Percentiles rank a stretch among this genome's conserved stretches.
Conservation (phyloP, 2,113 vertebrate genomes). For the Hemiscyllium ocellatum region DNA sequence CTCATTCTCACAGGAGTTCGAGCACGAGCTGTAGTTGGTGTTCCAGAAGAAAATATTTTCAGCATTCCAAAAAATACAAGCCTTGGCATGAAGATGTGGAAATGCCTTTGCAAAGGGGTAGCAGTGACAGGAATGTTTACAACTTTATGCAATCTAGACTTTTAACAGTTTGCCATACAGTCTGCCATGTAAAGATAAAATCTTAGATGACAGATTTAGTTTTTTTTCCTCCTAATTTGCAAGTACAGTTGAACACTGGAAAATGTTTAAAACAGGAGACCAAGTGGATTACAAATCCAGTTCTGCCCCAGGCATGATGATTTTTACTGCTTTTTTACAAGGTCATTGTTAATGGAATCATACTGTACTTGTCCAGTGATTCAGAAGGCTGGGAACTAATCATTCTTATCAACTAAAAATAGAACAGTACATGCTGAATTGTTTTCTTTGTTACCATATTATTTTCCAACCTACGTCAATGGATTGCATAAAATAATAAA, state of each 20-base stretch:
- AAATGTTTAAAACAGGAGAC: background rate
- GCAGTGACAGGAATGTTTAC: background rate
- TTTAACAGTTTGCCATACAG: background rate
- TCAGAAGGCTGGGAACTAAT: background rate
- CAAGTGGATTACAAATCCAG: background rate
- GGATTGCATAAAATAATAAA: background rate
- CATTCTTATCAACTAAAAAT: background rate
- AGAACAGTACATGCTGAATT: background rate
- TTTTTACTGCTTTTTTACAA: background rate
- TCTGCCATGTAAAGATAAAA: too few relatives aligned
- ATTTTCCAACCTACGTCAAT: background rate
- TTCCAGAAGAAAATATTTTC: background rate
- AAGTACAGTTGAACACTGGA: background rate
- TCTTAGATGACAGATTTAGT: background rate
- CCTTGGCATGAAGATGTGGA: background rate
- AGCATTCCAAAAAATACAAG: too few relatives aligned
- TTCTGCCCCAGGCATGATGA: background rate
- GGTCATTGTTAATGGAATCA: background rate
- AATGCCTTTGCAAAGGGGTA: too few relatives aligned
- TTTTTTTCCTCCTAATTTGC: background rate
- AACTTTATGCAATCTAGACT: background rate
- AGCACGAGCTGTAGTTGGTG: background rate
- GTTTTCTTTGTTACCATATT: conserved; percentile 3
- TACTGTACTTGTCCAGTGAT: background rate
- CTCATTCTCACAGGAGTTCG: background rate